These are phyloP conservation scores for Formicarius rufipectus DNA, from an alignment of 2,113 vertebrate genomes.

Conservation along the genomic window DNA sequence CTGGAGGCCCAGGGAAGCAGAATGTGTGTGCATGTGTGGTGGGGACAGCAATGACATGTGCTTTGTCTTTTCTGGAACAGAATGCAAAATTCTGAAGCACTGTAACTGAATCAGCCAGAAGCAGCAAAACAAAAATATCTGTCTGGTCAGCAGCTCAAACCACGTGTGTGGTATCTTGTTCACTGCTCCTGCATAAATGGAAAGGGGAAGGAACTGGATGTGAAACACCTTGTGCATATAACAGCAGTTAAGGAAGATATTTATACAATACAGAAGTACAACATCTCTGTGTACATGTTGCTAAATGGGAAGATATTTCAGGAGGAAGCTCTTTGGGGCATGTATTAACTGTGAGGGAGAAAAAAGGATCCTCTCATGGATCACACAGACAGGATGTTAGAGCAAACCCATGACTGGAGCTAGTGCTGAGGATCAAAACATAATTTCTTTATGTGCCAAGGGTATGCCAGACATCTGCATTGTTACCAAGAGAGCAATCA, in stretches of 20 bases:
- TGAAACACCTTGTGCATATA: neutral
- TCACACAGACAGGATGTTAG: neutral
- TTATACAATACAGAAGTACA: neutral
- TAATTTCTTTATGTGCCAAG: neutral
- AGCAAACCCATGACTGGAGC: fast-evolving
- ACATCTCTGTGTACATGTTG: neutral
- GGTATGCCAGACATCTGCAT: neutral
- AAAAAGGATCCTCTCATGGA: neutral
- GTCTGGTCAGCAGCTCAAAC: neutral
- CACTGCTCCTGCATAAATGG: neutral
- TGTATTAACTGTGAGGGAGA: neutral
- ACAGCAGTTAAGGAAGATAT: neutral
- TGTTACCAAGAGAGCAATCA: neutral
- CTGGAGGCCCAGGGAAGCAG: neutral
- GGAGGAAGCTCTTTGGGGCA: neutral
- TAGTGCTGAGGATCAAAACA: neutral
- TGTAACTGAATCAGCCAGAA: neutral
- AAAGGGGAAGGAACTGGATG: neutral
- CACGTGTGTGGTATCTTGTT: neutral
- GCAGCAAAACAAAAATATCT: neutral
- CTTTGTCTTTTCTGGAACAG: neutral
- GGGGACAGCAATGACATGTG: fast-evolving
- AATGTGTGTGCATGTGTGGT: fast-evolving
- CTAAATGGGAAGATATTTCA: neutral
- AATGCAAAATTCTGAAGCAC: neutral